Conservation (phyloP, 1,140 invertebrate species). For the Pogonognathellus flavescens region DNA sequence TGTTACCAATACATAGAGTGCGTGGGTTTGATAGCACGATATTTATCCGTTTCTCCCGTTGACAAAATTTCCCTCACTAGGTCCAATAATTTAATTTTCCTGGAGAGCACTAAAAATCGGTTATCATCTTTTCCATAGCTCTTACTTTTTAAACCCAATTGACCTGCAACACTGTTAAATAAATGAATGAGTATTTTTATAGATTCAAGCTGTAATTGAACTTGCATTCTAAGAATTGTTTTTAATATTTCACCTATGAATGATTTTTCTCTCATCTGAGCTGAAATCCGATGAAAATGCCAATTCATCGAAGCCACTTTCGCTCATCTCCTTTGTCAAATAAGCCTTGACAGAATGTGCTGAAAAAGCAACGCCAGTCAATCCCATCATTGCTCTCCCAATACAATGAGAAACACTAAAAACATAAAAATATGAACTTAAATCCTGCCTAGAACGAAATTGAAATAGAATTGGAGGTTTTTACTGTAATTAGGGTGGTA, state of each 20-base stretch:
- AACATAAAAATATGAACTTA: not conserved
- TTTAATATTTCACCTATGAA: constrained; percentile 76
- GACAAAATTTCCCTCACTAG: constrained; percentile 69
- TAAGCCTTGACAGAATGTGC: constrained; percentile 25
- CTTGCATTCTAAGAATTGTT: not conserved
- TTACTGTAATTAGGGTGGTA: too few species aligned
- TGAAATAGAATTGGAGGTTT: too few species aligned
- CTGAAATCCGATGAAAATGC: constrained; percentile 80
- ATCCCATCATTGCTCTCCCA: not conserved
- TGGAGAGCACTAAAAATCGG: constrained; percentile 72
- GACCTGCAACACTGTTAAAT: constrained; percentile 69
- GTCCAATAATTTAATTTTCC: constrained; percentile 69
- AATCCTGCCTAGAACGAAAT: constrained; percentile 36
- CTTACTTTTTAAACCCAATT: constrained; percentile 73
- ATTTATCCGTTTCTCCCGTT: constrained; percentile 70
- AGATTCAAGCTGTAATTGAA: not conserved
- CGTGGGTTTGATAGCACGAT: constrained; percentile 68
- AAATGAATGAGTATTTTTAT: not conserved
- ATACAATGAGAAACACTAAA: not conserved
- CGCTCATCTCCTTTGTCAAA: constrained; percentile 28
- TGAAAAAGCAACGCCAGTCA: not conserved
- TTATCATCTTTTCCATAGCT: constrained; percentile 74
- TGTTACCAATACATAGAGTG: too few species aligned
- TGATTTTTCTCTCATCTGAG: constrained; percentile 78
- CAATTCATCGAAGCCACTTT: constrained; percentile 72